These are phyloP conservation scores for Chloroclysta siterata DNA, from an alignment of 2,888 invertebrate species.

Conservation along the genomic window DNA sequence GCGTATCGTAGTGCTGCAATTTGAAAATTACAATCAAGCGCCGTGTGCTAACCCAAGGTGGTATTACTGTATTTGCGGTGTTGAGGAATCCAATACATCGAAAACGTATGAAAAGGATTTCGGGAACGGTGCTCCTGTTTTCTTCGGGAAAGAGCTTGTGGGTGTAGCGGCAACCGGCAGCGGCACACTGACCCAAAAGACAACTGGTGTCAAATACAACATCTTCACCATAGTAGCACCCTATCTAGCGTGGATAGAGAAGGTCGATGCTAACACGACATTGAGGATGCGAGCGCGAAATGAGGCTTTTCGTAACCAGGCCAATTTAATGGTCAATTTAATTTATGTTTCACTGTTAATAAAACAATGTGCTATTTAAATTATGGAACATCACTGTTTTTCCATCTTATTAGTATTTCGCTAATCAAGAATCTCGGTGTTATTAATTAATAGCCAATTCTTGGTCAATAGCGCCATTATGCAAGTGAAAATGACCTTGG, in stretches of 20 bases:
- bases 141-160: conserved; percentile 54
- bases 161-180: conserved; percentile 60
- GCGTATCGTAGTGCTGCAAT: conserved; percentile 52
- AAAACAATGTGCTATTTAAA: conserved; percentile 18
- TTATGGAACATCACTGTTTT: not conserved
- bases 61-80: conserved; percentile 71
- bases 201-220: conserved; percentile 53
- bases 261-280: conserved; percentile 34
- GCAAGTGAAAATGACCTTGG: conserved; percentile 55
- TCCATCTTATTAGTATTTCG: not conserved
- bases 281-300: conserved; percentile 4
- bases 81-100: conserved; percentile 47
- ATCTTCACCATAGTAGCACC: conserved; percentile 67
- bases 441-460: conserved; percentile 31
- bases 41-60: conserved; percentile 67
- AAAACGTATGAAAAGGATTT: conserved; percentile 54
- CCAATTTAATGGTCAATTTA: conserved; percentile 10
- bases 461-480: conserved; percentile 52
- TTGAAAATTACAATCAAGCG: conserved; percentile 57
- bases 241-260: conserved; percentile 66
- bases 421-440: conserved; percentile 2
- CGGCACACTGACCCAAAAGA: conserved; percentile 48
- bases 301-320: conserved; percentile 19
- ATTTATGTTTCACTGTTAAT: conserved; percentile 21
- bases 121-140: conserved; percentile 66